Conservation (phyloP, 2,888 invertebrate species). For the Psococerastis gibbosa region DNA sequence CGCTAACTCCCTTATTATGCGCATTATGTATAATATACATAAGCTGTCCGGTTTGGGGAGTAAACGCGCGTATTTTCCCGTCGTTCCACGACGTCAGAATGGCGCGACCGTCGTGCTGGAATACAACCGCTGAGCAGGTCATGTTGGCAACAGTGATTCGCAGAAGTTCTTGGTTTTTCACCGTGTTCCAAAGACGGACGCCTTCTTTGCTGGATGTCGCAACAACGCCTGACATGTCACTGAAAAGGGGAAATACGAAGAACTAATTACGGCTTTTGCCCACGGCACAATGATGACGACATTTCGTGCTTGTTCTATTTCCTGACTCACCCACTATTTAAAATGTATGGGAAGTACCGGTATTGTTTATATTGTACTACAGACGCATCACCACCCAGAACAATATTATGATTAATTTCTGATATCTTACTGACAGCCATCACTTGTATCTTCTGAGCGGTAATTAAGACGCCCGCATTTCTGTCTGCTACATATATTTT, state of each 20-base stretch:
- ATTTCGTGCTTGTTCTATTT: no score
- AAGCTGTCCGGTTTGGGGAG: conserved; percentile 59
- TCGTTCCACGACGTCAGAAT: conserved; percentile 75
- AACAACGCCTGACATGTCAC: conserved; percentile 65
- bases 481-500: no score
- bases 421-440: background rate
- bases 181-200: conserved; percentile 69
- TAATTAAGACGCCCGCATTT: no score
- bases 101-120: conserved; percentile 59
- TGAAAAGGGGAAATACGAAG: conserved; percentile 26
- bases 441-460: no score
- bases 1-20: conserved; percentile 76
- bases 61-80: conserved; percentile 61
- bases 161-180: conserved; percentile 56
- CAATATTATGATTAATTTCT: conserved; percentile 9
- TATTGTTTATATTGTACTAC: no score
- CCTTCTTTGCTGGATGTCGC: conserved; percentile 72
- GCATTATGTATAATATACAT: conserved; percentile 73
- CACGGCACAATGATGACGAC: no score
- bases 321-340: no score
- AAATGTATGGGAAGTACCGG: no score
- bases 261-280: no score
- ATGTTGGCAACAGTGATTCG: conserved; percentile 77
- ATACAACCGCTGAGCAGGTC: conserved; percentile 56
- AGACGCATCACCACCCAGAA: conserved; percentile 12